Base-by-base conservation (phyloP, 2,888 invertebrate genomes). In the Unio delphinus region DNA sequence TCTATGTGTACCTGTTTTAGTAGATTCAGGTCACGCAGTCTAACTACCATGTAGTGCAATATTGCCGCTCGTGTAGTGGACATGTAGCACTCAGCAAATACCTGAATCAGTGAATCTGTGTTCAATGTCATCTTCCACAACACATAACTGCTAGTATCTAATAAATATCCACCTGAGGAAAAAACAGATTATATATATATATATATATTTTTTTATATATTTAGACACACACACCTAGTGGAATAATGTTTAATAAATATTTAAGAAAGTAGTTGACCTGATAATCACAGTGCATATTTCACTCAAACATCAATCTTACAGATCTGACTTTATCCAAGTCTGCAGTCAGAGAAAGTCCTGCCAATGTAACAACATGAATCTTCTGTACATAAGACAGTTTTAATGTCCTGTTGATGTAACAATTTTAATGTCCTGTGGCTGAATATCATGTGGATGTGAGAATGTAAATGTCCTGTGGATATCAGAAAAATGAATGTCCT, bases 11-110 rank as follows among this genome's bases (percentile, higher is more conserved):
- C 94, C 92, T 95, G 94, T 70, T 94, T 93, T 65, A 95, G 93
- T 68, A 94, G 91, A 69, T 94, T 94, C 84, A 93, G 91, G 81
- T 96, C 95, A 69, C 93, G 93, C 63, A 93, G 93, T 86, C 96
- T 95, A 64, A 95, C 92, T 58, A 96, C 91, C 83, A 96, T 93
- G 86, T 95, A 95, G 89, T 96, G 96, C 45, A 96, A 91, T 55
- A 96, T 94, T 7, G 95, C 94, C 70, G 95, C 90, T 79, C 86
- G 81, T 23, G 81, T 80, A 30, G 84, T 81, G 8, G 81, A 74
- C 74, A 83, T 79, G 64, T 83, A 81, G 55, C 83, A 81, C 15
- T 73, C 66, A 23, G 68, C 74, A 67, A 87, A 87, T 17, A 78
- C 73, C 34, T 79, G 69, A 8, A 84, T 64, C 57, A 86, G 74